phyloP scores from a whole-genome alignment of 2,797 vertebrate species.

The Enteromius viviparus region DNA sequence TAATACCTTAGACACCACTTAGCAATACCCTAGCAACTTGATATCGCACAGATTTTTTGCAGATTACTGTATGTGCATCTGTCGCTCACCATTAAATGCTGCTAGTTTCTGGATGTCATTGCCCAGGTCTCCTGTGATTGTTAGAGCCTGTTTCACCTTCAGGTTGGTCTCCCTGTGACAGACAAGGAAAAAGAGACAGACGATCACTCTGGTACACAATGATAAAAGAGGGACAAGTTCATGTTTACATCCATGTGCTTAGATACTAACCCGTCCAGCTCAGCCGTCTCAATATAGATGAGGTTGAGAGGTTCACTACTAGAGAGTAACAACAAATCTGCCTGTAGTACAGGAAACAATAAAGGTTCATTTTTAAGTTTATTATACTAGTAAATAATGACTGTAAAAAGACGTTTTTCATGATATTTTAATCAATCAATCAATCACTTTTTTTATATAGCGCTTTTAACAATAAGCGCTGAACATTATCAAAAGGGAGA shows the following conservation, averaged over 20 bases:
- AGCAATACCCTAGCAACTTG: background rate
- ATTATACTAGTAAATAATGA: background rate
- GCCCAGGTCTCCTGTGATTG: constrained; percentile 85
- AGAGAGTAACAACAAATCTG: constrained; percentile 89
- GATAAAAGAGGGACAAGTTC: background rate
- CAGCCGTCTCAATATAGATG: constrained; percentile 91
- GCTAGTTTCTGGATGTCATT: constrained; percentile 79
- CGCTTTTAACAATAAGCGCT: too few relatives aligned
- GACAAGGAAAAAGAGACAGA: constrained; percentile 19
- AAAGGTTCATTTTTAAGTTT: background rate
- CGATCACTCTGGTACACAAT: background rate
- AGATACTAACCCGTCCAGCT: constrained; percentile 88
- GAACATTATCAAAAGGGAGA: too few relatives aligned
- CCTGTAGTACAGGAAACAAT: constrained; percentile 73
- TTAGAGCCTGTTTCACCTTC: constrained; percentile 93
- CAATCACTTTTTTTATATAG: too few relatives aligned
- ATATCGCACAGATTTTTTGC: too few relatives aligned
- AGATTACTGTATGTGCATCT: background rate
- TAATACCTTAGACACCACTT: background rate
- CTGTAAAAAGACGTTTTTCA: background rate
- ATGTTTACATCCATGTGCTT: background rate
- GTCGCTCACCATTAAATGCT: constrained; percentile 83
- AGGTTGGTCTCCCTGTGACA: constrained; percentile 91
- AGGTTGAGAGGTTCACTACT: constrained; percentile 92
- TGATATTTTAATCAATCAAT: too few relatives aligned